Evolutionary conservation across 1,140 invertebrate species (phyloP).

Genomic region (Cephus cinctus): DNA sequence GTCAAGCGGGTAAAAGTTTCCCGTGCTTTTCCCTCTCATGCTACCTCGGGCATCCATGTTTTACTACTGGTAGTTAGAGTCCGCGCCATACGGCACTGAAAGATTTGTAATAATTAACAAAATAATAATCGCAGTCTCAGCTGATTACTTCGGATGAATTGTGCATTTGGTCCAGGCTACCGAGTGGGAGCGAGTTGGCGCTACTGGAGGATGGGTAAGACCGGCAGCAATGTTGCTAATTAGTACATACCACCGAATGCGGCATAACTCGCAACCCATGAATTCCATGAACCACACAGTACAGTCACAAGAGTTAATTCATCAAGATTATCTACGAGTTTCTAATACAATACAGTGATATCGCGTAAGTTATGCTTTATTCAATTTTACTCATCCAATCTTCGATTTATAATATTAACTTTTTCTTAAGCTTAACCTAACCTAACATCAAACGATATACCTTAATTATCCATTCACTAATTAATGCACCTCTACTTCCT

Average conservation of each 20-base stretch:
- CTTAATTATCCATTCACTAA: no score
- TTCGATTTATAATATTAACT: no score
- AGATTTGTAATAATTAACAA: slow-evolving; percentile 30
- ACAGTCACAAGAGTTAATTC: slow-evolving; percentile 13
- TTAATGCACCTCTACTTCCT: no score
- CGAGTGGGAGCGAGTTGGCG: slow-evolving; percentile 3
- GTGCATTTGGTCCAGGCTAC: slow-evolving; percentile 16
- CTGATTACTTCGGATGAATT: slow-evolving; percentile 38
- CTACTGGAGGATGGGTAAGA: slow-evolving; percentile 18
- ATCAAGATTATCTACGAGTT: slow-evolving; percentile 6
- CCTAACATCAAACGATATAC: no score
- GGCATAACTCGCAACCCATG: slow-evolving; percentile 50
- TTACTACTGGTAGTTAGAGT: slow-evolving; percentile 2
- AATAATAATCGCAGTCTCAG: slow-evolving; percentile 18
- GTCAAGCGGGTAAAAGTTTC: background rate
- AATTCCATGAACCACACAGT: slow-evolving; percentile 40
- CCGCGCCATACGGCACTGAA: slow-evolving; percentile 16
- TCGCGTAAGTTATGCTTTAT: no score
- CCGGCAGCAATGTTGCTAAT: slow-evolving; percentile 48
- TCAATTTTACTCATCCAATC: no score
- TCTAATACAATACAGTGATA: slow-evolving; percentile 3
- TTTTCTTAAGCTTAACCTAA: no score
- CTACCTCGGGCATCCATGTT: background rate
- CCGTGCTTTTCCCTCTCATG: background rate
- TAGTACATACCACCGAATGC: slow-evolving; percentile 51